A percentile compares a stretch with the other conserved stretches of the same genome.
Conservation (phyloP, 2,797 vertebrate species). For the Lutjanus argentimaculatus region DNA sequence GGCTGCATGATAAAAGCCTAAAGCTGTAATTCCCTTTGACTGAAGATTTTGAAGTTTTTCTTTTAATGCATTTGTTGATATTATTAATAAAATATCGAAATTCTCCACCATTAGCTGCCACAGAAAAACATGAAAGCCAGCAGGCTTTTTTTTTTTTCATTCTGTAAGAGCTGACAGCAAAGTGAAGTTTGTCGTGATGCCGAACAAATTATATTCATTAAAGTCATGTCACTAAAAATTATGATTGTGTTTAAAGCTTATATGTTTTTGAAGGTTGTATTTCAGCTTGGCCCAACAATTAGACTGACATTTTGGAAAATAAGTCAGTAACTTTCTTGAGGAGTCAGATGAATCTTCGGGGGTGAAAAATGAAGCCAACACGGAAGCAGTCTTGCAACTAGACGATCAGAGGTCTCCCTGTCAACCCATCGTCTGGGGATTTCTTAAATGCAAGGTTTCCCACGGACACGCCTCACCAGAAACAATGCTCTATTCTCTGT, state of each 20-base stretch:
- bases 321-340: neutral
- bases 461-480: no score
- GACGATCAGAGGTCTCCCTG: no score
- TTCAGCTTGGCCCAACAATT: no score
- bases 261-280: neutral
- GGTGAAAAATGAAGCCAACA: no score
- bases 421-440: no score
- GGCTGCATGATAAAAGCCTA: constrained; percentile 5
- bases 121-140: neutral
- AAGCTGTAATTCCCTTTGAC: neutral
- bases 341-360: neutral
- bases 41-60: neutral
- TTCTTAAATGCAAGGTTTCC: no score
- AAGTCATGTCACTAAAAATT: neutral
- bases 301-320: neutral
- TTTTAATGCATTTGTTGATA: constrained; percentile 1
- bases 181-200: neutral
- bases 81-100: neutral
- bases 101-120: neutral
- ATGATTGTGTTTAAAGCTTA: neutral
- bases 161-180: neutral
- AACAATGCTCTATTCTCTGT: no score
- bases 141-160: no score
- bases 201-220: neutral
- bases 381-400: no score